Percentiles rank a stretch among this genome's conserved stretches.
Conservation (phyloP, 2,888 invertebrate genomes). For the Emesis furor region DNA sequence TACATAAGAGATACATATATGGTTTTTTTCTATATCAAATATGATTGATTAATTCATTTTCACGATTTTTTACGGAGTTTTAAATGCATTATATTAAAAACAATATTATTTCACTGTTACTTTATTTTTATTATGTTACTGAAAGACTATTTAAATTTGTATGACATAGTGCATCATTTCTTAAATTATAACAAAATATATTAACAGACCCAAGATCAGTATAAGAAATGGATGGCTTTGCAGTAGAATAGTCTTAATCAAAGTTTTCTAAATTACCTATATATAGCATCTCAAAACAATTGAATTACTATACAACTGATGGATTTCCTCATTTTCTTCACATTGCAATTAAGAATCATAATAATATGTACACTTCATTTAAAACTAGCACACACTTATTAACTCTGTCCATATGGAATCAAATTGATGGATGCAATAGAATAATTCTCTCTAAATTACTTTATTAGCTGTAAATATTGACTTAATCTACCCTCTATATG, state of each 20-base stretch:
- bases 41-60: background rate
- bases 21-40: conserved; percentile 5
- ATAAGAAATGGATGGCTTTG: conserved; percentile 10
- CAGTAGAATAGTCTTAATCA: background rate
- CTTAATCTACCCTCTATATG: too few species aligned
- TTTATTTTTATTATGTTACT: too few species aligned
- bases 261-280: background rate
- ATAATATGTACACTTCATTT: background rate
- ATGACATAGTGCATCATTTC: too few species aligned
- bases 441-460: too few species aligned
- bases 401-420: background rate
- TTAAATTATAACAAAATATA: background rate
- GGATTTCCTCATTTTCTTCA: background rate
- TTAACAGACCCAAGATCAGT: background rate
- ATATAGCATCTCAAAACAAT: background rate
- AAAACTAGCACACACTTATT: background rate
- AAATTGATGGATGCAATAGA: too few species aligned
- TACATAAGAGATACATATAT: conserved; percentile 21
- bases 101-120: background rate
- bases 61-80: background rate
- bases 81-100: conserved; percentile 2
- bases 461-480: too few species aligned
- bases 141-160: too few species aligned
- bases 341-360: background rate
- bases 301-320: background rate